Evolutionary conservation across 30 jellyfish, hydroid and myxozoan genomes (phyloP).

Genomic region (Pelagia noctiluca): DNA sequence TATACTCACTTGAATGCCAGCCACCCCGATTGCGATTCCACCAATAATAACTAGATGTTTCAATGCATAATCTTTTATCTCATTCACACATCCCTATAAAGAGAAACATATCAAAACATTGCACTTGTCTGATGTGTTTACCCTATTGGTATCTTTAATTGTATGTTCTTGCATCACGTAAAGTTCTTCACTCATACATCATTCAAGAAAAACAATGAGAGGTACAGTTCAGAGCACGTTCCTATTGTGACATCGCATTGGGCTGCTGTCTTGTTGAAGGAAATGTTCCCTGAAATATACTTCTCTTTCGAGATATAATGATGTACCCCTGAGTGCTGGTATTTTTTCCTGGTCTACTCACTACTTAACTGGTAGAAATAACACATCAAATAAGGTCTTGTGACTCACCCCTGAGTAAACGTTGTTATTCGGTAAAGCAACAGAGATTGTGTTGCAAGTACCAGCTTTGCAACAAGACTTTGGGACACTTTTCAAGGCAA

Average conservation of each 20-base stretch:
- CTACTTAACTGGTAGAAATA: not conserved
- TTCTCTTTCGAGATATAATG: too few species aligned
- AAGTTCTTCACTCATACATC: too few species aligned
- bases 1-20: slow-evolving; percentile 74
- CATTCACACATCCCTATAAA: slow-evolving; percentile 70
- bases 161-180: too few species aligned
- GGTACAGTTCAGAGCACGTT: too few species aligned
- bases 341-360: not conserved
- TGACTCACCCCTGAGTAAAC: slow-evolving; percentile 12
- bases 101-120: not conserved
- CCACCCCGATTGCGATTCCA: slow-evolving; percentile 84
- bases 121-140: not conserved
- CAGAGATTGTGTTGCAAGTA: not conserved
- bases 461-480: slow-evolving; percentile 57
- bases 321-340: too few species aligned
- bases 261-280: too few species aligned
- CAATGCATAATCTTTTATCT: slow-evolving; percentile 41
- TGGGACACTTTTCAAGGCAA: slow-evolving; percentile 7
- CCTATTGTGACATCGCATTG: too few species aligned
- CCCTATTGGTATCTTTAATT: too few species aligned
- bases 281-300: too few species aligned
- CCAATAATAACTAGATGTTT: slow-evolving; percentile 81
- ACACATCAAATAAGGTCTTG: not conserved
- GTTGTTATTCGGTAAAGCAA: not conserved
- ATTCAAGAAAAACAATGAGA: too few species aligned